Evolutionary conservation across 2,113 vertebrate species (phyloP).

Genomic region (Alaudala cheleensis): DNA sequence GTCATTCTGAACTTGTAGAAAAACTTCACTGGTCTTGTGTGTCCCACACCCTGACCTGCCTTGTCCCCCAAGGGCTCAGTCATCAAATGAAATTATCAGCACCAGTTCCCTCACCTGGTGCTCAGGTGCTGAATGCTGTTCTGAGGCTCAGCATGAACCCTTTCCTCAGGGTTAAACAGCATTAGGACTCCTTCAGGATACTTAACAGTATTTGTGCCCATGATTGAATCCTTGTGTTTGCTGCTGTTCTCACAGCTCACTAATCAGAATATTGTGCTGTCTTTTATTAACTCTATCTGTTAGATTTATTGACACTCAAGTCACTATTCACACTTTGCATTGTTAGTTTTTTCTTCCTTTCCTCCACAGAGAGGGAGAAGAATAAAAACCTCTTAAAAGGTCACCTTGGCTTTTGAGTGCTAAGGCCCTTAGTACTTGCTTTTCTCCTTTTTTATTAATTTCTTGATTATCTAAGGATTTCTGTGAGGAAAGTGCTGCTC

Average conservation of each 20-base stretch:
- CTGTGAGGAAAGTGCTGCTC: background rate
- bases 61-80: background rate
- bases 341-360: background rate
- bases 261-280: background rate
- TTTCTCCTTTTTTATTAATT: background rate
- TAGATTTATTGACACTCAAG: background rate
- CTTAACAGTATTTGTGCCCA: background rate
- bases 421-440: background rate
- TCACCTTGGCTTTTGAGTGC: background rate
- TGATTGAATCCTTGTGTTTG: background rate
- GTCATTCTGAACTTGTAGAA: background rate
- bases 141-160: background rate
- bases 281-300: background rate
- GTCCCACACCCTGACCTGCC: background rate
- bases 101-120: background rate
- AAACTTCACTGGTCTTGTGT: background rate
- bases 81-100: background rate
- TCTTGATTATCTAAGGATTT: background rate
- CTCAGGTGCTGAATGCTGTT: background rate
- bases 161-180: background rate
- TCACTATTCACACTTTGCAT: background rate
- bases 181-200: background rate
- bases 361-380: background rate
- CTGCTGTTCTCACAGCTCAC: background rate
- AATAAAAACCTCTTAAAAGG: background rate